A percentile compares a stretch with the other conserved stretches of the same genome.
Conservation (phyloP, 2,888 invertebrate species). For the Hipparchia semele region DNA sequence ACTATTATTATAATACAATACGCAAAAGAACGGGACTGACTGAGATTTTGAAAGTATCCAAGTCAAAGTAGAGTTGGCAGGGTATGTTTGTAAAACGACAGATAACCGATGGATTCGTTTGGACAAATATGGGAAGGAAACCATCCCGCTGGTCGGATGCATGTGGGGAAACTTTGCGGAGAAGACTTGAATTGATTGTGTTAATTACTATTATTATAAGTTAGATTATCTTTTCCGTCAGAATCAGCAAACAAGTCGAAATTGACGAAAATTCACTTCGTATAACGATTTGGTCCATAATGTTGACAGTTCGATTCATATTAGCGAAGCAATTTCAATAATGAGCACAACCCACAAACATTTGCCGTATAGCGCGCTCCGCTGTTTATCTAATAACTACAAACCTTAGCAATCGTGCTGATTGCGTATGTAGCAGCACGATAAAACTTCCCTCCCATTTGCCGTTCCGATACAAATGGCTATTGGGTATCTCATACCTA, state of each 20-base stretch:
- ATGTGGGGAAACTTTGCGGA: too few relatives aligned
- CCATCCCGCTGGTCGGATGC: too few relatives aligned
- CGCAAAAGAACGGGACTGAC: too few relatives aligned
- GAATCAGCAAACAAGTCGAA: background rate
- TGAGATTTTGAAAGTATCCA: too few relatives aligned
- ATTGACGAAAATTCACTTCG: background rate
- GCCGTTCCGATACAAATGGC: constrained; percentile 29
- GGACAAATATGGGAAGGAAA: too few relatives aligned
- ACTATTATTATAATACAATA: too few relatives aligned
- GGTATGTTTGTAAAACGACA: too few relatives aligned
- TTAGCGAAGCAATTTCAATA: constrained; percentile 69
- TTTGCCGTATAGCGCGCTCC: constrained; percentile 56
- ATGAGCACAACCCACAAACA: constrained; percentile 76
- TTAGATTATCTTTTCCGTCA: background rate
- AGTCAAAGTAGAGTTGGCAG: too few relatives aligned
- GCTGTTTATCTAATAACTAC: constrained; percentile 65
- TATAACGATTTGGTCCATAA: background rate
- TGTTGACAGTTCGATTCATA: constrained; percentile 44
- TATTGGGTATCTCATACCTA: constrained; percentile 30
- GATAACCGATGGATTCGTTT: too few relatives aligned
- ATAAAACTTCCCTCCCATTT: constrained; percentile 38
- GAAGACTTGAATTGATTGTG: too few relatives aligned
- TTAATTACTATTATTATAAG: background rate
- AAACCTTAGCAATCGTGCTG: constrained; percentile 66
- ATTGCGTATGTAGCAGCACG: constrained; percentile 47